Conservation (phyloP, 2,113 vertebrate genomes). For the Paedocypris sp. region DNA sequence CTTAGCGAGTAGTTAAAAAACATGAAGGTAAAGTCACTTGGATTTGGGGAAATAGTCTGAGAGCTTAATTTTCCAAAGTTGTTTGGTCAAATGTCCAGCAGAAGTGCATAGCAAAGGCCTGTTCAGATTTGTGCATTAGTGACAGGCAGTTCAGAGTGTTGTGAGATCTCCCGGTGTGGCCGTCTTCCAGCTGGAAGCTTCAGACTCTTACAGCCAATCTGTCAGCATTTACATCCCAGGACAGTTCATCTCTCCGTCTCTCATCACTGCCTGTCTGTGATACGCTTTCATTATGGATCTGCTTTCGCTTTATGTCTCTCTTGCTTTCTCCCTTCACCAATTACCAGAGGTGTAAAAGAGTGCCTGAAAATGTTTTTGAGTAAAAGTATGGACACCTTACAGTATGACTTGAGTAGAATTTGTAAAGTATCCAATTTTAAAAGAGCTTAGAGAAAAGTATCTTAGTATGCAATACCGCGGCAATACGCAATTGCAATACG, state of each 20-base stretch:
- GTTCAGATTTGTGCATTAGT: neutral
- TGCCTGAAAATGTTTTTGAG: too few species aligned
- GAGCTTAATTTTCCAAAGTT: neutral
- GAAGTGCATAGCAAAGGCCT: neutral
- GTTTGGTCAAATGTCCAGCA: neutral
- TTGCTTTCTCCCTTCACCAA: neutral
- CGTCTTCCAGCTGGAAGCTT: constrained; percentile 30
- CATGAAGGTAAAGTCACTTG: neutral
- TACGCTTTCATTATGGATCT: neutral
- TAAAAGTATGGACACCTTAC: too few species aligned
- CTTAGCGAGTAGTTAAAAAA: too few species aligned
- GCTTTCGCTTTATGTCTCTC: neutral
- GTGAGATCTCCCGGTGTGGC: constrained; percentile 25
- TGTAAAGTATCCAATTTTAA: too few species aligned
- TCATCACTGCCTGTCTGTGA: neutral
- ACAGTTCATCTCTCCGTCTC: neutral
- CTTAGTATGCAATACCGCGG: too few species aligned
- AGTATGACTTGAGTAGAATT: too few species aligned
- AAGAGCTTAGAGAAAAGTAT: too few species aligned
- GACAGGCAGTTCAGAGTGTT: constrained; percentile 2
- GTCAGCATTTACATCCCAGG: constrained; percentile 31
- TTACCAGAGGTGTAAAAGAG: too few species aligned
- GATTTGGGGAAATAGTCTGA: neutral
- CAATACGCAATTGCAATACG: too few species aligned
- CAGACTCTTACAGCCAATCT: constrained; percentile 30